phyloP scores from a whole-genome alignment of 2,113 vertebrate genomes.

The Candoia aspera region DNA sequence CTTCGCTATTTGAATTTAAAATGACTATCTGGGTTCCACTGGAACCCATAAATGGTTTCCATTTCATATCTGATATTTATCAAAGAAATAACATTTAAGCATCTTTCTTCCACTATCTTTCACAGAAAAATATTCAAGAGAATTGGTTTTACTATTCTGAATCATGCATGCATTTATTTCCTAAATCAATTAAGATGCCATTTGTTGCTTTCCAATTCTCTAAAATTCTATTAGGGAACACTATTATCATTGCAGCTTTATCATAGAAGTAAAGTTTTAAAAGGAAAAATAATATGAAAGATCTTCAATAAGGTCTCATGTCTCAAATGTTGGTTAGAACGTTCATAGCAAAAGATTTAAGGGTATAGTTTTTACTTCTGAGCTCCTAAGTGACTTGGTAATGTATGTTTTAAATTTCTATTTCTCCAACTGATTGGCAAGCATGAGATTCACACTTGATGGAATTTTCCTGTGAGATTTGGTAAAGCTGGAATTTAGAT shows the following conservation, averaged over 20 bases:
- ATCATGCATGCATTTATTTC: background rate
- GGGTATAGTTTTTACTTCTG: background rate
- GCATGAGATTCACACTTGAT: background rate
- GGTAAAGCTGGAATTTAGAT: background rate
- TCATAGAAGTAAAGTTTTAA: background rate
- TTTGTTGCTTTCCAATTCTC: background rate
- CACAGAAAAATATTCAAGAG: background rate
- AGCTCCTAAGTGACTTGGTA: background rate
- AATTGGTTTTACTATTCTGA: background rate
- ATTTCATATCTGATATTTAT: conserved; percentile 4
- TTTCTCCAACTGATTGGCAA: background rate
- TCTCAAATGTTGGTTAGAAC: background rate
- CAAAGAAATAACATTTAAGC: background rate
- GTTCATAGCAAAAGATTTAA: background rate
- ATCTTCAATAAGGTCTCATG: background rate
- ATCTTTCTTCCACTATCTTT: background rate
- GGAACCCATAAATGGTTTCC: background rate
- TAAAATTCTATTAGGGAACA: background rate
- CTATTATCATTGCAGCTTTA: background rate
- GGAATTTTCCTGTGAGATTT: background rate
- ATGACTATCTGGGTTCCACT: background rate
- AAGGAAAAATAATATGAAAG: background rate
- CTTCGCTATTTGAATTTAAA: background rate
- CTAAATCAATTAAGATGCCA: background rate
- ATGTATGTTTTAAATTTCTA: background rate